Evolutionary conservation across 2,113 vertebrate genomes (phyloP).

Genomic region (Proterorhinus semilunaris): DNA sequence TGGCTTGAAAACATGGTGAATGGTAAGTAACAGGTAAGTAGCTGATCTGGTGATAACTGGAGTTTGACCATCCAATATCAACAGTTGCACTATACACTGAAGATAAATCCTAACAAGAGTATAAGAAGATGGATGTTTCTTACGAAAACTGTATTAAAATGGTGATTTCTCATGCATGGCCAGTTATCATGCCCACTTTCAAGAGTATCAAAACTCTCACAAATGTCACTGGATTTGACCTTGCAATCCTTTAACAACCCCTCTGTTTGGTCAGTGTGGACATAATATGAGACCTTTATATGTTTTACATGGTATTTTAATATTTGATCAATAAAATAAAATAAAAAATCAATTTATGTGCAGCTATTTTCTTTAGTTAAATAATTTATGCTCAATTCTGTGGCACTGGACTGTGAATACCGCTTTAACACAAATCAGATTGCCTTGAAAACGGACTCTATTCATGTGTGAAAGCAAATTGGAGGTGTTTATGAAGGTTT

Average conservation of each 20-base stretch:
- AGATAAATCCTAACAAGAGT: too few species aligned
- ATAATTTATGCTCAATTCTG: neutral
- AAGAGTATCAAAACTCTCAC: too few species aligned
- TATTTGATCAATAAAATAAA: conserved; percentile 9
- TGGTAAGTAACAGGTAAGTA: too few species aligned
- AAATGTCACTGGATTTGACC: too few species aligned
- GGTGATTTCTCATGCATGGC: too few species aligned
- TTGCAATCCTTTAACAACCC: too few species aligned
- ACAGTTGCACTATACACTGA: too few species aligned
- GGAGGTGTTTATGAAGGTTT: conserved; percentile 3
- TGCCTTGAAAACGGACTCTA: neutral
- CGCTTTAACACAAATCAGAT: conserved; percentile 3
- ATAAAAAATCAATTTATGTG: neutral
- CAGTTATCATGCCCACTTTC: neutral
- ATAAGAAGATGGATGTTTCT: neutral
- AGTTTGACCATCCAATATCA: too few species aligned
- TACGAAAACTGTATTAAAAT: neutral
- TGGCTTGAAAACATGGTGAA: neutral
- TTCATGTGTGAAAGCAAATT: conserved; percentile 4
- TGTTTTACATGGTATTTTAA: neutral
- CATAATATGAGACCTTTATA: conserved; percentile 9
- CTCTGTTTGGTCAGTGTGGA: neutral
- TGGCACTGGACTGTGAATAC: neutral
- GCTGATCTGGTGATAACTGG: too few species aligned
- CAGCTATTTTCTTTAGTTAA: neutral